Evolutionary conservation across 1,140 invertebrate genomes (phyloP).

Genomic region (Forficula auricularia): DNA sequence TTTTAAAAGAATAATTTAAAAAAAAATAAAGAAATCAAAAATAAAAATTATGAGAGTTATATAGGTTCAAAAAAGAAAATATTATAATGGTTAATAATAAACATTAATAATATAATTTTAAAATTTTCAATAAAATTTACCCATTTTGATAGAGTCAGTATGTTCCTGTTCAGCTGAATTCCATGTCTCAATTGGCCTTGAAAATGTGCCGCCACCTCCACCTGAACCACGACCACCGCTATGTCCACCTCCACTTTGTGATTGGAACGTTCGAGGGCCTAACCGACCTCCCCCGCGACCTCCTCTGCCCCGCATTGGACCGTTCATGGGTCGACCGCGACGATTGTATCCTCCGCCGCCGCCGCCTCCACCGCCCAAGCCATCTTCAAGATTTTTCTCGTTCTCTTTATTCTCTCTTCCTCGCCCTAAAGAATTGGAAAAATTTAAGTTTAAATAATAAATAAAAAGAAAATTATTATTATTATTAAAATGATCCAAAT

Average conservation of each 20-base stretch:
- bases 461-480: conserved; percentile 4
- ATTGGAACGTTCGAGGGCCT: conserved; percentile 31
- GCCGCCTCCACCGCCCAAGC: conserved; percentile 25
- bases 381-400: conserved; percentile 33
- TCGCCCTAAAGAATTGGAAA: conserved; percentile 28
- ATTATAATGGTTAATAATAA: no score
- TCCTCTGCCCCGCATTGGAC: conserved; percentile 30
- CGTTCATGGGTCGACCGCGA: conserved; percentile 25
- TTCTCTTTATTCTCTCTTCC: conserved; percentile 42
- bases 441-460: background rate
- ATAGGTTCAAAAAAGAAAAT: no score
- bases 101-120: conserved; percentile 19
- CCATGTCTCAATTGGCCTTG: conserved; percentile 30
- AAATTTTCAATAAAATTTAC: conserved; percentile 23
- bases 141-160: conserved; percentile 25
- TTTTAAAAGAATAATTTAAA: no score
- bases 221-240: conserved; percentile 30
- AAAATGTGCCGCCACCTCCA: conserved; percentile 17
- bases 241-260: conserved; percentile 28
- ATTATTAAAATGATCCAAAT: conserved; percentile 5
- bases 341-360: conserved; percentile 27
- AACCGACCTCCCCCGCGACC: conserved; percentile 35
- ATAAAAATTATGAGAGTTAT: no score
- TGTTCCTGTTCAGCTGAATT: conserved; percentile 27
- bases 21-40: no score